Conservation (phyloP, 1,140 invertebrate species). For the Atta texana region DNA sequence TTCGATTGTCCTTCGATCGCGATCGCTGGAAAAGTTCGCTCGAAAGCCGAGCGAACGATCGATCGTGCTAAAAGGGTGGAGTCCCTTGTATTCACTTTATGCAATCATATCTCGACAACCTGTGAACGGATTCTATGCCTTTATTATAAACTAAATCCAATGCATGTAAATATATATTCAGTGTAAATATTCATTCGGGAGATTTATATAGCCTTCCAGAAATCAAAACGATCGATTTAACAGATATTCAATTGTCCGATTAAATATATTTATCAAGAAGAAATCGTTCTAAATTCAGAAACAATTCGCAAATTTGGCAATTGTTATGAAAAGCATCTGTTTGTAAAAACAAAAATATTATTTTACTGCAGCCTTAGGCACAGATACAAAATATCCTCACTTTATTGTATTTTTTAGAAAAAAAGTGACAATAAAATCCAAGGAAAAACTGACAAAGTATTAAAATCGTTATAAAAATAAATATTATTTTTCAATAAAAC, state of each 20-base stretch:
- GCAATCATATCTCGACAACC: background rate
- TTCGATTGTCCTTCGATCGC: background rate
- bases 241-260: background rate
- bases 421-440: too few species aligned
- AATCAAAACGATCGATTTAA: conserved; percentile 4
- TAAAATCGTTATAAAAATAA: too few species aligned
- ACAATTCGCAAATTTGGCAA: background rate
- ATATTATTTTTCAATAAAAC: too few species aligned
- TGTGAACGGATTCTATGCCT: background rate
- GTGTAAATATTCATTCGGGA: background rate
- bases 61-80: conserved; percentile 35
- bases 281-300: background rate
- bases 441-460: too few species aligned
- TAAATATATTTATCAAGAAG: background rate
- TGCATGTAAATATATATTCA: background rate
- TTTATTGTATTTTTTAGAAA: too few species aligned
- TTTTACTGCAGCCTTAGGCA: too few species aligned
- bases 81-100: conserved; percentile 1
- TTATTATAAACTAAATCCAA: conserved; percentile 1
- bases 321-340: background rate
- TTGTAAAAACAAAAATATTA: background rate
- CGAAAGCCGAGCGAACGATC: conserved; percentile 34
- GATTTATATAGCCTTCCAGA: background rate
- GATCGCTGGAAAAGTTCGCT: conserved; percentile 40
- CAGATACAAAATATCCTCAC: too few species aligned